These are phyloP conservation scores for Pseudomyrmex dendroicus DNA, from an alignment of 1,140 invertebrate genomes.

Conservation along the genomic window DNA sequence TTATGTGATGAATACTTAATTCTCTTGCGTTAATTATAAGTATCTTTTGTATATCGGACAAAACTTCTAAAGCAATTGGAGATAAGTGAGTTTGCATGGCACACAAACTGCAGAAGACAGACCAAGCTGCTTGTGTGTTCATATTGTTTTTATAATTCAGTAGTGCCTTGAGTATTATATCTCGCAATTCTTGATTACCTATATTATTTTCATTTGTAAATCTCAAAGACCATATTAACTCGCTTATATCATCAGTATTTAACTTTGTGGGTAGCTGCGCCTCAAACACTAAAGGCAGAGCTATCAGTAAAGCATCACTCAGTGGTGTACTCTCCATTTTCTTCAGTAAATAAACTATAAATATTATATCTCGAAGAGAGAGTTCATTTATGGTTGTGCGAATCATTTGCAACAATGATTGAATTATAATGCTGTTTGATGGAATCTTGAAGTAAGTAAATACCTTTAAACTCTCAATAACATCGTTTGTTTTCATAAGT, in stretches of 20 bases:
- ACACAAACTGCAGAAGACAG: constrained; percentile 51
- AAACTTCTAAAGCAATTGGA: constrained; percentile 5
- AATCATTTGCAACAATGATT: constrained; percentile 87
- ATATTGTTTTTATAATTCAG: constrained; percentile 4
- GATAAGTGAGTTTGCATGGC: neutral
- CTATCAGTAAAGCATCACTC: constrained; percentile 86
- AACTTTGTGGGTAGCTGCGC: constrained; percentile 81
- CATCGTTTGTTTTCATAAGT: constrained; percentile 84
- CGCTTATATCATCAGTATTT: constrained; percentile 20
- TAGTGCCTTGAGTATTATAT: constrained; percentile 38
- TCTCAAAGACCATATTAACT: constrained; percentile 29
- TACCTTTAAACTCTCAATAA: constrained; percentile 86
- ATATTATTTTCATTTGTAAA: constrained; percentile 30
- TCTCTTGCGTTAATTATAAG: constrained; percentile 75
- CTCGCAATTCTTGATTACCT: constrained; percentile 13
- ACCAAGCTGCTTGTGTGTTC: neutral
- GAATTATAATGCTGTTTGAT: constrained; percentile 85
- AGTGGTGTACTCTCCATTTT: constrained; percentile 84
- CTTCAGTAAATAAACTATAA: constrained; percentile 86
- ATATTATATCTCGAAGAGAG: constrained; percentile 83
- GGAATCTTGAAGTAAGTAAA: constrained; percentile 86
- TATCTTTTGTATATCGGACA: constrained; percentile 16
- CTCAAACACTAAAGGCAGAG: constrained; percentile 88
- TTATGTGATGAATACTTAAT: constrained; percentile 83
- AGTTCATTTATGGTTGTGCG: constrained; percentile 75